These are phyloP conservation scores for Heliconius himera DNA, from an alignment of 1,140 invertebrate genomes.

Conservation along the genomic window DNA sequence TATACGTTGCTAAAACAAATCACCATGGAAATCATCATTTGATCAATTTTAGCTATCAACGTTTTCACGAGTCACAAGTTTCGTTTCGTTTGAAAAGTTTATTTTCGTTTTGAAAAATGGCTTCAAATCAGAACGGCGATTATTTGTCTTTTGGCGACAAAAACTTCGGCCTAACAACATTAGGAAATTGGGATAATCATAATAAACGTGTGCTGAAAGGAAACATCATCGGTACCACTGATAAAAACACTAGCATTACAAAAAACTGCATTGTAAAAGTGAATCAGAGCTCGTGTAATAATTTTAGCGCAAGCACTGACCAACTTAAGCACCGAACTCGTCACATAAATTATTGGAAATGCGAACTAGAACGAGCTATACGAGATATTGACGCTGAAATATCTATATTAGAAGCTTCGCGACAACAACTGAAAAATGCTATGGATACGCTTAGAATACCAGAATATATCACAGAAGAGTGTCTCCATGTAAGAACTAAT, in stretches of 20 bases:
- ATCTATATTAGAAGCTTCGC: conserved; percentile 82
- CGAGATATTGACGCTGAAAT: conserved; percentile 85
- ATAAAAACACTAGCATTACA: conserved; percentile 66
- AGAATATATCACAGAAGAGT: conserved; percentile 85
- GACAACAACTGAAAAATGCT: conserved; percentile 84
- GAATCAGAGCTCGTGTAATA: conserved; percentile 67
- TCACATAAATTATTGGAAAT: conserved; percentile 86
- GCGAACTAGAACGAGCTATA: conserved; percentile 84
- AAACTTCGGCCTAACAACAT: conserved; percentile 60
- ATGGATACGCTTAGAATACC: conserved; percentile 84
- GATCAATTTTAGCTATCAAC: not conserved
- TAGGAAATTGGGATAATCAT: conserved; percentile 66
- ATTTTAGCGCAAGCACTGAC: conserved; percentile 82
- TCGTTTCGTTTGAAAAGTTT: not conserved
- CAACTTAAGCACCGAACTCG: conserved; percentile 82
- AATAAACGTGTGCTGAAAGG: conserved; percentile 68
- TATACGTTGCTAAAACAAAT: not conserved
- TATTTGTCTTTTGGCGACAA: conserved; percentile 64
- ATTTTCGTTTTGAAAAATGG: not conserved
- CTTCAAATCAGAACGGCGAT: conserved; percentile 52
- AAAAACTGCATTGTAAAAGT: conserved; percentile 76
- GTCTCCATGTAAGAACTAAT: conserved; percentile 86
- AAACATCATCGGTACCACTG: conserved; percentile 66
- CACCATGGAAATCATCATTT: not conserved
- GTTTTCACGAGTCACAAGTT: not conserved